Conservation (phyloP, 2,797 vertebrate genomes). For the Urophycis tenuis region DNA sequence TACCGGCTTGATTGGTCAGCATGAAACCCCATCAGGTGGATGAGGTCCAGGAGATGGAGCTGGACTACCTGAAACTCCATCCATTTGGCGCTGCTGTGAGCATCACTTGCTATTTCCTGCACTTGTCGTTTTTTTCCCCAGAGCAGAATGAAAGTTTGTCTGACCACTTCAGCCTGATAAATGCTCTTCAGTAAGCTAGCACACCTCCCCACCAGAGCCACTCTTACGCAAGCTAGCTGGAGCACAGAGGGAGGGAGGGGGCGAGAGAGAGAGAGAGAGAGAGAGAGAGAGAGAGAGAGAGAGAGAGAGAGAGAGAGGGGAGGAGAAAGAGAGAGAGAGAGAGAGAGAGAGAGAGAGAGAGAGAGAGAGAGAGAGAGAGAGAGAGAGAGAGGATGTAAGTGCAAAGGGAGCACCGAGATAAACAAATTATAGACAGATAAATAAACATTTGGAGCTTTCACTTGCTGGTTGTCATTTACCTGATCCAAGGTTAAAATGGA, state of each 20-base stretch:
- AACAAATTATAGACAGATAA: slow-evolving; percentile 25
- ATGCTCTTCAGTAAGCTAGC: slow-evolving; percentile 50
- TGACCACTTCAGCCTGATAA: slow-evolving; percentile 51
- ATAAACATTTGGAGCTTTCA: neutral
- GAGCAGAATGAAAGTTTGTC: slow-evolving; percentile 40
- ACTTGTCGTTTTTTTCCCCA: neutral
- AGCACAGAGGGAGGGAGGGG: slow-evolving; percentile 10
- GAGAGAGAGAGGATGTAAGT: too few species aligned
- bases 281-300: neutral
- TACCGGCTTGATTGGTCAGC: too few species aligned
- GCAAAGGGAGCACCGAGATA: slow-evolving; percentile 20
- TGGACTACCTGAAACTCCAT: too few species aligned
- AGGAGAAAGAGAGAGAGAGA: too few species aligned
- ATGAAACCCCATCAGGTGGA: too few species aligned
- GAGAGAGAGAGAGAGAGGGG: neutral
- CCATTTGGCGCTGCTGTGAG: too few species aligned
- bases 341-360: neutral
- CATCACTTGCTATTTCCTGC: too few species aligned
- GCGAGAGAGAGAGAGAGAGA: neutral
- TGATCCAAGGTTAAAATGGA: neutral
- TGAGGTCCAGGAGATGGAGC: too few species aligned
- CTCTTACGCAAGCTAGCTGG: slow-evolving; percentile 58
- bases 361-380: neutral
- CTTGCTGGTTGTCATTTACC: neutral
- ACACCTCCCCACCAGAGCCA: slow-evolving; percentile 49